Base-by-base conservation (phyloP, 2,113 vertebrate genomes). In the Megatriorchis doriae region DNA sequence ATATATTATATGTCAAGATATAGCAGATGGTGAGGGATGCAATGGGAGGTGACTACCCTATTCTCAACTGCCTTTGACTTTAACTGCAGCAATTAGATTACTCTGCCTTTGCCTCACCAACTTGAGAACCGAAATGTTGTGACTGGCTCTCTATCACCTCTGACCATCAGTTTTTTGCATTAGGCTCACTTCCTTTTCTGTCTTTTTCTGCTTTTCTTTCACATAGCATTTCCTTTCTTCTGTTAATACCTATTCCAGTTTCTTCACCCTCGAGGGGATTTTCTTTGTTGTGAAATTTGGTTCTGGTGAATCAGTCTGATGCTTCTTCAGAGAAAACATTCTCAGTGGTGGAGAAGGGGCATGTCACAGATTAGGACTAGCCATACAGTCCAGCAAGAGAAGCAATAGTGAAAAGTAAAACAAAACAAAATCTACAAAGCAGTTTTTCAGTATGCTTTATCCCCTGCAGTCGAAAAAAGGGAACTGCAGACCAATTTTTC, bases 1-100 rank as follows among this genome's bases (percentile, higher is more conserved):
- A 89, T 79, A 61, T 43, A 91, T 66, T 67, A 16, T 75, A 21
- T 84, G 88, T 89, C 95, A 86, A 81, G 65, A 74, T 34, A 25
- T 2, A 95, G 65, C 86, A 96, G 91, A 89, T 89, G 84, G 81
- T 95, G 74, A 84, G 47, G 29, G 70, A 90, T 75, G 73, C 68
- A 91, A 43, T 38, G 65, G 52, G 62, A 96, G 77, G 70, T 93
- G 81, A 91, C 83, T 85, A 22, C 11, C 2, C 1, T 80, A 16
- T 53, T 93, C 85, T 86, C 5, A 0, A 43, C 73, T 86, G 89
- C 62, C 77, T 93, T 87, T 91, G 68, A 77, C 68, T 92, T 83
- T 67, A 95, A 61, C 70, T 61, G 73, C 22, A 79, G 52, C 34
- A 29, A 85, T 91, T 94, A 75, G 40, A 74, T 75, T 85, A 58